Evolutionary conservation across 1,140 invertebrate genomes (phyloP).

Genomic region (Battus philenor): DNA sequence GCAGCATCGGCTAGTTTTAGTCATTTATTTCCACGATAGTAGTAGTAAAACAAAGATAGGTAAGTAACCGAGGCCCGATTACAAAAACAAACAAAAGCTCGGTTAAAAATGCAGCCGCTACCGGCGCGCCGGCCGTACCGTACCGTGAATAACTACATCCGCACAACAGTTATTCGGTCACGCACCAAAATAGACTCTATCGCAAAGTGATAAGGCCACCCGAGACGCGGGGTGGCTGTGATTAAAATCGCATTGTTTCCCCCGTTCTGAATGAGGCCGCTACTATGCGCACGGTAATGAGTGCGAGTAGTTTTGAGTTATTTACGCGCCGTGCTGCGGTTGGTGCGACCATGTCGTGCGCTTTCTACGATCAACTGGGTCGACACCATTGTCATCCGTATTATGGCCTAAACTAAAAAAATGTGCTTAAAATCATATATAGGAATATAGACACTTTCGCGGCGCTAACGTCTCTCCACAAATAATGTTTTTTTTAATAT

Average conservation of each 20-base stretch:
- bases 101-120: slow-evolving; percentile 40
- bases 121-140: slow-evolving; percentile 23
- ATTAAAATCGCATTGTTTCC: slow-evolving; percentile 57
- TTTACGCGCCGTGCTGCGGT: slow-evolving; percentile 19
- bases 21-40: slow-evolving; percentile 7
- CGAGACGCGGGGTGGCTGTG: slow-evolving; percentile 27
- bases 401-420: too few relatives aligned
- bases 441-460: too few relatives aligned
- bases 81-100: slow-evolving; percentile 56
- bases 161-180: slow-evolving; percentile 40
- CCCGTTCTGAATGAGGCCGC: slow-evolving; percentile 37
- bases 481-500: too few relatives aligned
- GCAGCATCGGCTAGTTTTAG: slow-evolving; percentile 3
- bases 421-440: too few relatives aligned
- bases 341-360: slow-evolving; percentile 9
- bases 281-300: slow-evolving; percentile 40
- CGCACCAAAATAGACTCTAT: slow-evolving; percentile 36
- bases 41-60: slow-evolving; percentile 15
- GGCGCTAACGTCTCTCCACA: too few relatives aligned
- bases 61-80: slow-evolving; percentile 32
- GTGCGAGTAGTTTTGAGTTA: slow-evolving; percentile 26
- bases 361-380: neutral
- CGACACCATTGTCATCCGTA: too few relatives aligned
- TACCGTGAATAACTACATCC: slow-evolving; percentile 45
- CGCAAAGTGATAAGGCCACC: slow-evolving; percentile 21